Evolutionary conservation across 2,888 invertebrate genomes (phyloP), one percentile per base, ranked within the genome.

Genomic region (Doris montereyensis): DNA sequence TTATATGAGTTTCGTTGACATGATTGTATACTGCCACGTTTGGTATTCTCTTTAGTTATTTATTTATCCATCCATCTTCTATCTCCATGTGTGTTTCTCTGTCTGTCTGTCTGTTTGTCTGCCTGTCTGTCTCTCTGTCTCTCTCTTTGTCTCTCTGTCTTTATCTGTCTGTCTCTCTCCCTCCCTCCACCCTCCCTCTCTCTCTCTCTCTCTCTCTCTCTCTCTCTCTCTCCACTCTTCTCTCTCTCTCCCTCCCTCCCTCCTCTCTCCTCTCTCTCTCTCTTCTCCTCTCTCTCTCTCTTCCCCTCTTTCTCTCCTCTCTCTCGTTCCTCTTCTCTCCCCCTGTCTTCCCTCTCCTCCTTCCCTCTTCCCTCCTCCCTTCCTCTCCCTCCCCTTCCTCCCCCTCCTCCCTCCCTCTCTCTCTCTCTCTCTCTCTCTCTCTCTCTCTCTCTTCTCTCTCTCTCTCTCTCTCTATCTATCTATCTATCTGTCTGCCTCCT

Each of bases 161-260:
- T n/a, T n/a, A n/a, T n/a, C n/a, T n/a, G n/a, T n/a, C n/a, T n/a
- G n/a, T n/a, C n/a, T n/a, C n/a, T n/a, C n/a, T n/a, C n/a, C n/a
- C n/a, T n/a, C n/a, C n/a, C n/a, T n/a, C n/a, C n/a, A 13, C 30
- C 4, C 8, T 30, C 3, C 1, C 35, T 70, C 70, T 32, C 70
- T 21, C 34, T 32, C 70, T 70, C 70, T 30, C 34, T 70, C 67
- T 67, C 67, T 72, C 24, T 72, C 41, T 72, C 41, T 26, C 41
- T 72, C 17, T 72, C 32, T 72, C 41, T 72, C 41, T 72, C 41
- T 72, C 41, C 52, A n/a, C 52, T 4, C 52, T 24, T 72, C 26
- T 72, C 41, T 57, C 26, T 72, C 41, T 57, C 24, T 26, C 24
- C 17, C 41, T 26, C 41, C 28, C 26, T 57, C 26, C 28, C 32